Percentiles rank a stretch among this genome's conserved stretches.
Conservation (phyloP, 37 sponge, comb jelly and placozoan species). For the Axinella damicornis region DNA sequence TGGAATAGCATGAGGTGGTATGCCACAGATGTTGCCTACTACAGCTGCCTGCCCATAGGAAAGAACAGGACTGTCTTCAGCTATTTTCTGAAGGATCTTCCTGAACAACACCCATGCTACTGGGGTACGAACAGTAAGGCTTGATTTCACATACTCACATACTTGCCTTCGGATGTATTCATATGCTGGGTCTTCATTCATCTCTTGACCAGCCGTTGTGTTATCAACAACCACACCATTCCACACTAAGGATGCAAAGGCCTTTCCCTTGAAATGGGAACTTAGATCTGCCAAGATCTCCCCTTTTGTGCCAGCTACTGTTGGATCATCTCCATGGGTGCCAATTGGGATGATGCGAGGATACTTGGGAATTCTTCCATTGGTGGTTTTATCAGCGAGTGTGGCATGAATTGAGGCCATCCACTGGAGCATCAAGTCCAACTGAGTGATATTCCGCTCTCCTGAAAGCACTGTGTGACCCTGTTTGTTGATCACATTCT, state of each 20-base stretch:
- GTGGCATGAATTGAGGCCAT: slow-evolving; percentile 54
- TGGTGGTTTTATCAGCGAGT: not conserved
- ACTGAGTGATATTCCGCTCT: slow-evolving; percentile 1
- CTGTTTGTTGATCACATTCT: not conserved
- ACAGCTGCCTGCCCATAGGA: not conserved
- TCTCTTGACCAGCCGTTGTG: slow-evolving; percentile 68
- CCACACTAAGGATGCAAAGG: not conserved
- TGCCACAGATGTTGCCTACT: slow-evolving; percentile 22
- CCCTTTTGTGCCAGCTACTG: not conserved
- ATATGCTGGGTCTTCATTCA: slow-evolving; percentile 37
- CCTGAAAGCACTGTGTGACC: too few relatives aligned
- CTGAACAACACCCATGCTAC: slow-evolving; percentile 58
- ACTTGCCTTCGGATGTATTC: slow-evolving; percentile 9
- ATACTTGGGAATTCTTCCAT: not conserved
- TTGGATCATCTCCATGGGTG: slow-evolving; percentile 51
- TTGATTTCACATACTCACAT: slow-evolving; percentile 7
- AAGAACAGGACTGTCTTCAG: slow-evolving; percentile 17
- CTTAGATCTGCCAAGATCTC: not conserved
- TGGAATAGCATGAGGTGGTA: slow-evolving; percentile 15
- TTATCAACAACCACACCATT: slow-evolving; percentile 53
- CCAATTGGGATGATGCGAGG: slow-evolving; percentile 51
- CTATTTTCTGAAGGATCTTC: slow-evolving; percentile 33
- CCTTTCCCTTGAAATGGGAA: slow-evolving; percentile 21
- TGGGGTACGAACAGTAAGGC: slow-evolving; percentile 34
- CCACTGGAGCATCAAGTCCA: slow-evolving; percentile 37